These are phyloP conservation scores for Schizopygopsis pylzovi DNA, from an alignment of 2,797 vertebrate species.

Conservation along the genomic window DNA sequence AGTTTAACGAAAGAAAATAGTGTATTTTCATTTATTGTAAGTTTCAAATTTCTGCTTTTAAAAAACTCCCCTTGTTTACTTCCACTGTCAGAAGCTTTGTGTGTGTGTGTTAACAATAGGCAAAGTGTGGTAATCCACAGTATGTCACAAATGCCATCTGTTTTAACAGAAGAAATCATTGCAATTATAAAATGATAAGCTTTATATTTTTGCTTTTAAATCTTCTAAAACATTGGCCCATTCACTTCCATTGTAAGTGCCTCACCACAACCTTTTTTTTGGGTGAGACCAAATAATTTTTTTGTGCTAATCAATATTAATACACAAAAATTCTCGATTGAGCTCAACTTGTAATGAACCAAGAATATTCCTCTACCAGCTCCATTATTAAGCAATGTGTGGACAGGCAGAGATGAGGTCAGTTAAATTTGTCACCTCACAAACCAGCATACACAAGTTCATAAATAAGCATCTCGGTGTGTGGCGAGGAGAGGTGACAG, in stretches of 20 bases:
- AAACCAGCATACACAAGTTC: conserved; percentile 33
- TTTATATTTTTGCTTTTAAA: neutral
- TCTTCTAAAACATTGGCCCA: neutral
- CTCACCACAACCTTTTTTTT: neutral
- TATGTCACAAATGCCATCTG: neutral
- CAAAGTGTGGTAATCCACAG: neutral
- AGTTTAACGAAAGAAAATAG: too few relatives aligned
- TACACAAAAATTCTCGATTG: too few relatives aligned
- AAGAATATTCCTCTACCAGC: neutral
- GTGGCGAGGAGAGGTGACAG: neutral
- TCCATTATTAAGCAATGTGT: neutral
- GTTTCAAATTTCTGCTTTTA: too few relatives aligned
- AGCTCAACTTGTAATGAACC: neutral
- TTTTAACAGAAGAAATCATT: neutral
- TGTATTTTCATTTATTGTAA: too few relatives aligned
- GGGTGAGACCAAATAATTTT: too few relatives aligned
- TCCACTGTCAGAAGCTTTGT: neutral
- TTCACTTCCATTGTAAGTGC: neutral
- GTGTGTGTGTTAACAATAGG: too few relatives aligned
- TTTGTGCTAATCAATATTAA: neutral
- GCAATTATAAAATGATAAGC: neutral
- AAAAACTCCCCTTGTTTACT: too few relatives aligned
- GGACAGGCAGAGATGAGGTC: neutral
- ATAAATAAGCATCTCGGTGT: conserved; percentile 38
- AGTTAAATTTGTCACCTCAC: conserved; percentile 15